Conservation (phyloP, 2,888 invertebrate genomes). For the Brassicogethes aeneus region DNA sequence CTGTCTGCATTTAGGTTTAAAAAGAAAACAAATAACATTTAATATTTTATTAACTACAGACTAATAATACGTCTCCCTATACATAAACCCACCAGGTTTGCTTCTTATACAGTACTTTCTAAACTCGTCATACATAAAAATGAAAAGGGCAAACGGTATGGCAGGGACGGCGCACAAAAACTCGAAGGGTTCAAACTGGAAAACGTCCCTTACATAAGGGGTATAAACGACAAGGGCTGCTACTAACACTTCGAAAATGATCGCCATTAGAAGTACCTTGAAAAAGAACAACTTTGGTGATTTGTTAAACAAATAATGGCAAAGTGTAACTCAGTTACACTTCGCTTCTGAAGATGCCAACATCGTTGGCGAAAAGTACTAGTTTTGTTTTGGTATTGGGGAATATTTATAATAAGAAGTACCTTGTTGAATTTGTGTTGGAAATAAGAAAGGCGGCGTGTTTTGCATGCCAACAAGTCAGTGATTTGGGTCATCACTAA, state of each 20-base stretch:
- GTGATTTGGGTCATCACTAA: slow-evolving; percentile 71
- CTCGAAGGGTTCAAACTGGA: slow-evolving; percentile 56
- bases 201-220: slow-evolving; percentile 54
- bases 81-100: slow-evolving; percentile 60
- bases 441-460: slow-evolving; percentile 60
- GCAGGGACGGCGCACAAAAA: slow-evolving; percentile 62
- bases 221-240: slow-evolving; percentile 57
- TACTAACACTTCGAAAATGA: slow-evolving; percentile 49
- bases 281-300: no score
- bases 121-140: slow-evolving; percentile 66
- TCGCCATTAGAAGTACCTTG: slow-evolving; percentile 50
- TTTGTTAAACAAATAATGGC: no score
- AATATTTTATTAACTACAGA: no score
- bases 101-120: slow-evolving; percentile 61
- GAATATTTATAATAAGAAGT: no score
- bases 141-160: slow-evolving; percentile 63
- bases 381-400: no score
- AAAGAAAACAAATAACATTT: no score
- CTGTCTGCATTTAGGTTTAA: no score
- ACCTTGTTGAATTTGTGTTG: slow-evolving; percentile 65
- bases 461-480: slow-evolving; percentile 72
- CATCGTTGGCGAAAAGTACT: no score
- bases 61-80: slow-evolving; percentile 65
- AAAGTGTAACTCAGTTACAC: no score
- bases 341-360: no score